Percentiles rank a stretch among this genome's conserved stretches.
Conservation (phyloP, 2,113 vertebrate species). For the Himantopus leucocephalus region DNA sequence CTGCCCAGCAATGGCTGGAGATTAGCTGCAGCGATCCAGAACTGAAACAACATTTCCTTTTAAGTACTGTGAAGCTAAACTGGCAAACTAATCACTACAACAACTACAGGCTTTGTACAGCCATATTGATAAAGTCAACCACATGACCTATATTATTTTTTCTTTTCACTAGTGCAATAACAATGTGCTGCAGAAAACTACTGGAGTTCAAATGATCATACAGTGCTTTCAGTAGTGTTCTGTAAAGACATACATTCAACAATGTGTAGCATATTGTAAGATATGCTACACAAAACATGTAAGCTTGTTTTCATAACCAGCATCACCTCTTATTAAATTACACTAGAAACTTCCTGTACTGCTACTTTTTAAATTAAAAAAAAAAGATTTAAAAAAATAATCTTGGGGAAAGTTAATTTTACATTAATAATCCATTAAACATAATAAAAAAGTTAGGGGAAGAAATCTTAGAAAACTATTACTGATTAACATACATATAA, state of each 20-base stretch:
- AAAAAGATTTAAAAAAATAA: not conserved
- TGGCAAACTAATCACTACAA: not conserved
- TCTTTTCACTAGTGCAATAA: not conserved
- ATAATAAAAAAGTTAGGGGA: not conserved
- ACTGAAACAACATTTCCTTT: not conserved
- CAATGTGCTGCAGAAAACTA: not conserved
- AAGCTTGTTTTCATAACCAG: not conserved
- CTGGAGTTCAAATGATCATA: not conserved
- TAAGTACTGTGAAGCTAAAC: not conserved
- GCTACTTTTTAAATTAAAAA: not conserved
- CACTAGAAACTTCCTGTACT: not conserved
- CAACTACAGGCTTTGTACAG: not conserved
- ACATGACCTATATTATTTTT: fast-evolving
- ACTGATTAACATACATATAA: not conserved
- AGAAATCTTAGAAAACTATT: not conserved
- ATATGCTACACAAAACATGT: not conserved
- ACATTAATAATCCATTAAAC: not conserved
- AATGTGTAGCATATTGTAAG: not conserved
- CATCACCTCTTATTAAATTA: not conserved
- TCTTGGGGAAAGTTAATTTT: not conserved
- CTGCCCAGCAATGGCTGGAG: not conserved
- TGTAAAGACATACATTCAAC: not conserved
- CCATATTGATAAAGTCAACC: not conserved
- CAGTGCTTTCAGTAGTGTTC: not conserved
- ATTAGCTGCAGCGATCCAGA: not conserved